Base-by-base conservation (phyloP, 2,797 vertebrate genomes). In the Psittacula echo region DNA sequence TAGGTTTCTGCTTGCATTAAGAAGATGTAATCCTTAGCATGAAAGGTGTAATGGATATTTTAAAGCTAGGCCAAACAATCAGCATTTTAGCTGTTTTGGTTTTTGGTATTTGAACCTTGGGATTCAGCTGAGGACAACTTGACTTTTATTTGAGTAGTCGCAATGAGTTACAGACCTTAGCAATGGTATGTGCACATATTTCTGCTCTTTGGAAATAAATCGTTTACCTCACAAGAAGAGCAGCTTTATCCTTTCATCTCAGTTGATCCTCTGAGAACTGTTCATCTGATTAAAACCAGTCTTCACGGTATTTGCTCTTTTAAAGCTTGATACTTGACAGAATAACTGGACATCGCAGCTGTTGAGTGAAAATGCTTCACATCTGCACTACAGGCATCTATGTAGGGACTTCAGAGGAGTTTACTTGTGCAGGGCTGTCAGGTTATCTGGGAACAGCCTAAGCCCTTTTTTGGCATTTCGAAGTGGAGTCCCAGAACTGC, bases 221-320 rank as follows among this genome's bases (percentile, higher is more conserved):
- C 34, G 42, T 73, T 37, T 88, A 54, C 62, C 42, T 91, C 76
- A 4, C 0, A 0, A 66, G 87, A 54, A 77, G 67, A 83, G 60
- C 54, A 72, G n/a, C 77, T 89, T 51, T 76, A 61, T 79, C 23
- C 67, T 95, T 95, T 90, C 56, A 72, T 90, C 70, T 90, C 22
- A 5, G 4, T n/a, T 90, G 72, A 37, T 78, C 66, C 41, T 15
- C n/a, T 13, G 22, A 14, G 42, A 87, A 73, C 16, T 14, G 42
- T 83, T 96, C 53, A 68, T 58, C 79, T 94, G 90, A 83, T 94
- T 64, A 68, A 80, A 90, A 65, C 34, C 72, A 90, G 67, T 18
- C 61, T 48, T 75, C 5, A 5, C 45, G 3, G 7, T 17, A 60
- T 60, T 60, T 60, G 34, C 14, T 37, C 58, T 60, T 60, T 60